These are phyloP conservation scores for Rhyacichthys aspro DNA, from an alignment of 2,797 vertebrate species.

Conservation along the genomic window DNA sequence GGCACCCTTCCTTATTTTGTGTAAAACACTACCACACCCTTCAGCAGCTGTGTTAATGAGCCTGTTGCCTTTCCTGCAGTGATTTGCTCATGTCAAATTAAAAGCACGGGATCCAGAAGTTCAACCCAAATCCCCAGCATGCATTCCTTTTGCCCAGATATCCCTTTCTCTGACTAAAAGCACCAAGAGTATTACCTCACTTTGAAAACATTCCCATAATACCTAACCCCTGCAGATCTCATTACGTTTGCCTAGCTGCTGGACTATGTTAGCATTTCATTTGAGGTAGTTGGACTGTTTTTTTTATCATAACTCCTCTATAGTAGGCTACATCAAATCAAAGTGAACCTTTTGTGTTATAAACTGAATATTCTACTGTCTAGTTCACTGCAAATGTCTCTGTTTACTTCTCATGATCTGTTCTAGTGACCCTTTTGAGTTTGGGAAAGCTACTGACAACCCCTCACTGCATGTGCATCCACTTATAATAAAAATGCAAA, in stretches of 20 bases:
- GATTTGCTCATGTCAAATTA: slow-evolving; percentile 37
- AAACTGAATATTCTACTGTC: too few species aligned
- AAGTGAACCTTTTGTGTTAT: too few species aligned
- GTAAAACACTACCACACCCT: slow-evolving; percentile 25
- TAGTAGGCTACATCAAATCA: too few species aligned
- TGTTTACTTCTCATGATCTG: too few species aligned
- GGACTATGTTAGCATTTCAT: slow-evolving; percentile 28
- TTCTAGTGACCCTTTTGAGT: too few species aligned
- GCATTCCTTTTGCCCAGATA: slow-evolving; percentile 35
- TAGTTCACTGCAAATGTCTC: too few species aligned
- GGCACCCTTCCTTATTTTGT: slow-evolving; percentile 15
- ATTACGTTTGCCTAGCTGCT: slow-evolving; percentile 36
- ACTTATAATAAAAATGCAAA: too few species aligned
- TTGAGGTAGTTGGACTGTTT: background rate
- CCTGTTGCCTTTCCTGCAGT: slow-evolving; percentile 11
- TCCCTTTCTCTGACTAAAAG: slow-evolving; percentile 24
- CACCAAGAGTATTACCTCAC: slow-evolving; percentile 59
- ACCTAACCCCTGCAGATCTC: slow-evolving; percentile 42
- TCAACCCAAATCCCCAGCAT: slow-evolving; percentile 30
- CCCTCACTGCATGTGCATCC: too few species aligned
- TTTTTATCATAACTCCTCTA: too few species aligned
- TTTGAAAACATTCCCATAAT: slow-evolving; percentile 56
- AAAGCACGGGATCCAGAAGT: slow-evolving; percentile 26
- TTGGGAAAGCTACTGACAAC: too few species aligned
- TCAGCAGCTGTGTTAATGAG: slow-evolving; percentile 21